Base-by-base conservation (phyloP, 2,888 invertebrate genomes). In the Trichogramma dendrolimi region DNA sequence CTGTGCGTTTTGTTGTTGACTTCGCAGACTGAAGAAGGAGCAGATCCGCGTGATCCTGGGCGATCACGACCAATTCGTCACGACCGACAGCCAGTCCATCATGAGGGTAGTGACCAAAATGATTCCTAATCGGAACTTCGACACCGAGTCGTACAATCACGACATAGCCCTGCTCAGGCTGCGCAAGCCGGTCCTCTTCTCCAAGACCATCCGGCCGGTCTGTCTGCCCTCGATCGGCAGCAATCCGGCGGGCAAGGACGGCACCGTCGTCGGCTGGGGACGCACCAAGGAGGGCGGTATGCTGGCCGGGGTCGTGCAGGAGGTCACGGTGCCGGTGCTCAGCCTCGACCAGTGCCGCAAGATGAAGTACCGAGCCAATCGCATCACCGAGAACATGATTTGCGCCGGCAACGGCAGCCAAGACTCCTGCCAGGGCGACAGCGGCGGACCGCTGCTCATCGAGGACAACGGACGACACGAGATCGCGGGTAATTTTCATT, bases 381-480 rank as follows among this genome's bases (percentile, higher is more conserved):
- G 92, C 70, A 93, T 93, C 68, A 92, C 92, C 6, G 83, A 85
- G 60, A 91, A 91, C 72, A 93, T 93, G 93, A 75, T 93, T 62
- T 94, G 93, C 75, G 93, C 93, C 6, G 93, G 93, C 10, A 85
- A 86, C 66, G 89, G 90, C 4, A 85, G 85, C 5, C 88, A 89
- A 73, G 93, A 94, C 79, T 92, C 92, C 0, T 94, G 93, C 72
- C 93, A 93, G 80, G 93, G 93, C 0, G 93, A 93, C 77, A 92
- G 92, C 69, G 93, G 93, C 11, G 93, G 93, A 0, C 93, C 93
- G 1, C 80, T 93, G 50, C 81, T 92, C 0, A 80, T 92, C 4
- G 87, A 89, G 66, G 86, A 86, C 68, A 89, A 88, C 43, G 89
- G 90, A 62, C 90, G 87, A 77, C 88, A 85, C 72, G 91, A 91